Evolutionary conservation across 1,140 invertebrate genomes (phyloP).

Genomic region (Adelges cooleyi): DNA sequence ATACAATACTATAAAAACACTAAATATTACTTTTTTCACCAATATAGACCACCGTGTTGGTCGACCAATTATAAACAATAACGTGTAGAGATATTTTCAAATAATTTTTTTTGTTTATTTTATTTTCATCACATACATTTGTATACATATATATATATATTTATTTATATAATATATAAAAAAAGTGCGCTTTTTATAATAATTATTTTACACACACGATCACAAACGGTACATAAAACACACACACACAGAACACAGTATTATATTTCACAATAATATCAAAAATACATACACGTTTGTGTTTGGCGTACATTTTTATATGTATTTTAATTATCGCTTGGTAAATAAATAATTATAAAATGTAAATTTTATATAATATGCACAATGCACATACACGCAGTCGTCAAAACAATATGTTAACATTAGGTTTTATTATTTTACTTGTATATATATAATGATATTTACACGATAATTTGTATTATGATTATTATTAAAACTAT

Average conservation of each 20-base stretch:
- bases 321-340: background rate
- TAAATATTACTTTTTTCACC: too few species aligned
- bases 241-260: slow-evolving; percentile 16
- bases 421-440: too few species aligned
- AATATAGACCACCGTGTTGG: too few species aligned
- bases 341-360: background rate
- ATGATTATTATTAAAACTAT: background rate
- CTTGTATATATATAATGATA: background rate
- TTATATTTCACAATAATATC: background rate
- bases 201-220: slow-evolving; percentile 26
- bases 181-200: slow-evolving; percentile 14
- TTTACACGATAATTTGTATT: background rate
- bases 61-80: too few species aligned
- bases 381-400: background rate
- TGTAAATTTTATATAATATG: background rate
- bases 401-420: background rate
- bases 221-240: slow-evolving; percentile 19
- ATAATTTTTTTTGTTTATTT: too few species aligned
- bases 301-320: too few species aligned
- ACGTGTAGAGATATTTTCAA: too few species aligned
- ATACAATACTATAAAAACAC: too few species aligned
- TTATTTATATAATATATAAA: background rate
- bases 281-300: background rate
- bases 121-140: slow-evolving; percentile 12
- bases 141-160: background rate